Evolutionary conservation across 2,113 vertebrate species (phyloP).

Genomic region (Danio rerio): DNA sequence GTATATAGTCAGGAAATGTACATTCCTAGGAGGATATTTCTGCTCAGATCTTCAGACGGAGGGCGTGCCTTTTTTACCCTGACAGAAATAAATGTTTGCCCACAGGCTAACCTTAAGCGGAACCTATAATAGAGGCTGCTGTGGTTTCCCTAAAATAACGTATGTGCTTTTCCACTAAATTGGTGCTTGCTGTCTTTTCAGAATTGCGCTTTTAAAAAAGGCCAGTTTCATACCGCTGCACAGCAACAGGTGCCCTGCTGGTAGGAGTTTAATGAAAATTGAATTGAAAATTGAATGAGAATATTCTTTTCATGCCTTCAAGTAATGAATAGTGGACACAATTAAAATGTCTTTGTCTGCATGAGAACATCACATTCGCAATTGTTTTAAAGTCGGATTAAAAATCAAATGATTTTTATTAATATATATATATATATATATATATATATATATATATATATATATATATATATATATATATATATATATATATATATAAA

Average conservation of each 20-base stretch:
- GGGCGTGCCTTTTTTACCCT: slow-evolving; percentile 69
- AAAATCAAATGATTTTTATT: too few relatives aligned
- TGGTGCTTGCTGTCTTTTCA: slow-evolving; percentile 59
- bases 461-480: too few relatives aligned
- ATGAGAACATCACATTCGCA: too few relatives aligned
- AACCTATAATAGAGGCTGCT: slow-evolving; percentile 73
- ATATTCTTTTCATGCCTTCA: neutral
- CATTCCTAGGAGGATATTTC: slow-evolving; percentile 39
- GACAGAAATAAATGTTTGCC: slow-evolving; percentile 67
- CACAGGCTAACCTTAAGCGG: slow-evolving; percentile 63
- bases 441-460: too few relatives aligned
- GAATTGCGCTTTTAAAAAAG: neutral
- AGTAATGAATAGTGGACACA: too few relatives aligned
- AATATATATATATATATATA: too few relatives aligned
- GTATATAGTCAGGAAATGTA: neutral
- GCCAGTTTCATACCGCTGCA: neutral
- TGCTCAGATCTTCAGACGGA: slow-evolving; percentile 54
- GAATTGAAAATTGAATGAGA: neutral
- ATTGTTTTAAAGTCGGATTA: too few relatives aligned
- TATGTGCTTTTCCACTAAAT: slow-evolving; percentile 75
- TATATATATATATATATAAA: too few relatives aligned
- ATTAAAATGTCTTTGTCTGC: too few relatives aligned
- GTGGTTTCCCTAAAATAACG: slow-evolving; percentile 78
- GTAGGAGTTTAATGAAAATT: neutral
- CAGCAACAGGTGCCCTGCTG: slow-evolving; percentile 44